Evolutionary conservation across 2,113 vertebrate genomes (phyloP), one percentile per base, ranked within the genome.

Genomic region (Callithrix jacchus): DNA sequence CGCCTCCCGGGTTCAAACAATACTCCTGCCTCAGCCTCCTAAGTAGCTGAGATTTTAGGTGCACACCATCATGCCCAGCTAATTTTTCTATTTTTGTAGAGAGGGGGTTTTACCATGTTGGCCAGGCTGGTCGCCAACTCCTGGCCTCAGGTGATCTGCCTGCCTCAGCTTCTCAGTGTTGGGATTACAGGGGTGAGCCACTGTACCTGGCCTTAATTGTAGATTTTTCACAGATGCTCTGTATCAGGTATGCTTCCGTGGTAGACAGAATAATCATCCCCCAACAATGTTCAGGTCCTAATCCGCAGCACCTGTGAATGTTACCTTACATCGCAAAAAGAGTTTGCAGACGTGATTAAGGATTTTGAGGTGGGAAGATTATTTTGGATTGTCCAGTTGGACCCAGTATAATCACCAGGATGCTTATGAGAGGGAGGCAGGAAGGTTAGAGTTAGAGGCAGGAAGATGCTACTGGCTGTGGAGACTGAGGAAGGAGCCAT

Each of bases 141-240:
- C 61, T 64, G 61, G 61, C 61, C 61, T 64, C 61, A 64, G 61
- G 12, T 30, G 61, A 30, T 64, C 61, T 1, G 12, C 27, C 27
- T 30, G 61, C 61, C 61, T 64, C 5, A 27, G 27, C 61, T 27
- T 64, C 61, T 30, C 61, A 64, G 27, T 64, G 61, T 30, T 64
- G 61, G 61, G 27, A 64, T 64, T 14, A 30, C 12, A 64, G 27
- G 61, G 10, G 27, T 64, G 61, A 64, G 61, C 61, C 61, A 64
- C 61, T 2, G 5, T 12, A 30, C 27, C 56, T 58, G 21, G 56
- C 56, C 56, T 58, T 81, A 23, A 18, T n/a, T 87, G 27, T 13
- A 92, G 76, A 52, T 52, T 61, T 89, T 92, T 94, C 71, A 89
- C 35, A 84, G 61, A 84, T 94, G 30, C 23, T 92, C 8, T 86